A percentile compares a stretch with the other conserved stretches of the same genome.
Conservation (phyloP, 2,797 vertebrate genomes). For the Melanotaenia trifasciata region DNA sequence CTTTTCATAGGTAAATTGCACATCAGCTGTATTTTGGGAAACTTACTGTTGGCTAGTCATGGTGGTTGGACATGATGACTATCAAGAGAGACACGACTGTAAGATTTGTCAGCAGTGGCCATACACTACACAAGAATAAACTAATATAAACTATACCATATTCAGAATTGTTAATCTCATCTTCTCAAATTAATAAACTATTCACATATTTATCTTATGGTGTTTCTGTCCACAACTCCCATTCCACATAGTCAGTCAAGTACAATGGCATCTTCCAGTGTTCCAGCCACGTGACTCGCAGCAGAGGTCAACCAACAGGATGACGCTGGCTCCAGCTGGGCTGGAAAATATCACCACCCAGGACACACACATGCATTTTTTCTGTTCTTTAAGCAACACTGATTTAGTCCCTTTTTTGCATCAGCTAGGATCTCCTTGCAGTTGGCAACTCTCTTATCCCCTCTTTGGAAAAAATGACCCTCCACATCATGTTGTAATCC, state of each 20-base stretch:
- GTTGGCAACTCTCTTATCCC: constrained; percentile 41
- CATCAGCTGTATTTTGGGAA: constrained; percentile 38
- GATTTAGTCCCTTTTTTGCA: constrained; percentile 46
- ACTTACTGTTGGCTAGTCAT: constrained; percentile 48
- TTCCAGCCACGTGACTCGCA: constrained; percentile 37
- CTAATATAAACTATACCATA: constrained; percentile 11
- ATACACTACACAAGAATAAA: constrained; percentile 18
- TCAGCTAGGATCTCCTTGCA: constrained; percentile 49
- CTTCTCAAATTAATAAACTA: neutral
- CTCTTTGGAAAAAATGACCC: constrained; percentile 62
- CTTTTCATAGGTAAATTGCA: constrained; percentile 43
- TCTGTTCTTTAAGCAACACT: constrained; percentile 27
- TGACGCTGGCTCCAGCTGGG: constrained; percentile 62
- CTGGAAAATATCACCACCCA: constrained; percentile 71
- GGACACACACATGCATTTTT: constrained; percentile 44
- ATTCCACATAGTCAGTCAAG: constrained; percentile 59
- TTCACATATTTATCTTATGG: constrained; percentile 1
- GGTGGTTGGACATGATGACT: constrained; percentile 33
- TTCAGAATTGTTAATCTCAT: neutral
- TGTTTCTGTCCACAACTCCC: constrained; percentile 35
- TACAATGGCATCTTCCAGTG: constrained; percentile 42
- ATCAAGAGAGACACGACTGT: constrained; percentile 13
- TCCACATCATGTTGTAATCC: constrained; percentile 33
- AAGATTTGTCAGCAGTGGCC: constrained; percentile 29
- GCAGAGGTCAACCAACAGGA: constrained; percentile 56